Conservation (phyloP, 2,888 invertebrate species). For the Panopea generosa region DNA sequence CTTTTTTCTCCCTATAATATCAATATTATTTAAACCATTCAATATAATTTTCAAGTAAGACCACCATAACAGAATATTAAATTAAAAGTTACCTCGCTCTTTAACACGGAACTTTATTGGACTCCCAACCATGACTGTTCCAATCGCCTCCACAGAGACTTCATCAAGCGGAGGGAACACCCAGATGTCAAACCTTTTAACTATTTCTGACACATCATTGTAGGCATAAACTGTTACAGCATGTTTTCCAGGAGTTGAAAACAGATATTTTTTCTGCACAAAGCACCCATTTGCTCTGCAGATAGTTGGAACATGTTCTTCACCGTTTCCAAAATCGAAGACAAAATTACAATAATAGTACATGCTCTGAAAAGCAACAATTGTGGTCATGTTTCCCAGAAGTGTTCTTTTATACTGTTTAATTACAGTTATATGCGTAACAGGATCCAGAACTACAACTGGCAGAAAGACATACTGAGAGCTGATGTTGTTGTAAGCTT, state of each 20-base stretch:
- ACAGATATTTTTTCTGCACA: conserved; percentile 9
- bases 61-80: no score
- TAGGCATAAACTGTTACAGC: conserved; percentile 70
- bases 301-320: not conserved
- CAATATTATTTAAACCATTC: no score
- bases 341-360: conserved; percentile 26
- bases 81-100: conserved; percentile 45
- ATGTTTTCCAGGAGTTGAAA: conserved; percentile 57
- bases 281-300: conserved; percentile 2
- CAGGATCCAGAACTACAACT: conserved; percentile 45
- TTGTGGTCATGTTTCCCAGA: conserved; percentile 32
- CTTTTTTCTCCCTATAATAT: no score
- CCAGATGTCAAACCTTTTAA: conserved; percentile 60
- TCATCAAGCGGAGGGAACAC: conserved; percentile 47
- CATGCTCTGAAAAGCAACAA: conserved; percentile 10
- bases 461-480: conserved; percentile 19
- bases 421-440: conserved; percentile 41
- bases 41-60: no score
- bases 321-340: conserved; percentile 48
- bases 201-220: conserved; percentile 72
- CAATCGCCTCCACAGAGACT: conserved; percentile 26
- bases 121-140: conserved; percentile 14
- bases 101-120: conserved; percentile 44
- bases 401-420: conserved; percentile 25
- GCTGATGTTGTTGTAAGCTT: conserved; percentile 55